Conservation (phyloP, 2,113 vertebrate species). For the Ellobius talpinus region DNA sequence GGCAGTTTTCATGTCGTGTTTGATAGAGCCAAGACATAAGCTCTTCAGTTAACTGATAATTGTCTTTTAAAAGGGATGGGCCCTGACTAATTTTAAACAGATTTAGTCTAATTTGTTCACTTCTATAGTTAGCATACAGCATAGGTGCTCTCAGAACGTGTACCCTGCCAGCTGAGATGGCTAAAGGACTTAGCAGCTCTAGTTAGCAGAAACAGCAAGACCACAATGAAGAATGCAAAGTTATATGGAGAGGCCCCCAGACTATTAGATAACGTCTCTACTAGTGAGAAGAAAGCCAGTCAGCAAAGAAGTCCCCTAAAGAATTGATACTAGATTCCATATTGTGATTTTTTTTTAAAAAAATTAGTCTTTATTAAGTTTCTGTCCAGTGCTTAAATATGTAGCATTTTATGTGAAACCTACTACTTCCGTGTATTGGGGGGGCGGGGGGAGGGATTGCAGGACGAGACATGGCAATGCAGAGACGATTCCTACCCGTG, state of each 20-base stretch:
- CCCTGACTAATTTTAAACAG: neutral
- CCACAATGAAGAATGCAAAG: neutral
- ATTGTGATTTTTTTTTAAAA: neutral
- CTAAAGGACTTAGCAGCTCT: neutral
- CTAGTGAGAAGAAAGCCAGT: neutral
- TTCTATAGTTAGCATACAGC: neutral
- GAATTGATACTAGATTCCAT: neutral
- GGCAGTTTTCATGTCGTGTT: neutral
- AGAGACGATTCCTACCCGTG: too few species aligned
- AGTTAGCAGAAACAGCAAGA: neutral
- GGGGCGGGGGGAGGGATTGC: too few species aligned
- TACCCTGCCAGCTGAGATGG: neutral
- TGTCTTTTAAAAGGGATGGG: conserved; percentile 5
- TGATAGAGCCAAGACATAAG: neutral
- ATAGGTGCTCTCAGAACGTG: neutral
- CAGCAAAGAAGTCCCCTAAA: neutral
- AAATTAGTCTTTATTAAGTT: neutral
- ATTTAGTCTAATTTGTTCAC: neutral
- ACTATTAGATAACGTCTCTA: neutral
- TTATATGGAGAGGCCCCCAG: neutral
- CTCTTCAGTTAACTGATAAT: neutral
- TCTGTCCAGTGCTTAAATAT: neutral
- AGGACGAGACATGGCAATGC: too few species aligned
- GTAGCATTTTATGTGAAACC: neutral
- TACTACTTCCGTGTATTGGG: neutral